These are phyloP conservation scores for Leucopternis melanops DNA, from an alignment of 2,113 vertebrate genomes.

Conservation along the genomic window DNA sequence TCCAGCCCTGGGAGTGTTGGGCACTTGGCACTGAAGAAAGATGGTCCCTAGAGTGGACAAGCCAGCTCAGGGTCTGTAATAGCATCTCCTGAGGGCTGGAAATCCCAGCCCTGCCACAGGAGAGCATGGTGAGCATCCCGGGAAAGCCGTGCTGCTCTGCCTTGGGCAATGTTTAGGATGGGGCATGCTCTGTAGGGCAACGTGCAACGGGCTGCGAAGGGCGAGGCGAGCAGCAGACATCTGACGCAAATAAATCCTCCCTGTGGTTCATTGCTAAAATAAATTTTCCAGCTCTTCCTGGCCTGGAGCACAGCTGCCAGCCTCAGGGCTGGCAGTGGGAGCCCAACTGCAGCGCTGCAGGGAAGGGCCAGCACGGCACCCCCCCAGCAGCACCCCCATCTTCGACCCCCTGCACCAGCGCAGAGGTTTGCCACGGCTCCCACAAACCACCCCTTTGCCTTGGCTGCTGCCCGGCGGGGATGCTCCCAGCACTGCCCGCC, in stretches of 20 bases:
- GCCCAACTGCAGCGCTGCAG: background rate
- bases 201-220: fast-evolving
- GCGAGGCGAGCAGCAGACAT: background rate
- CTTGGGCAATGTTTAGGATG: background rate
- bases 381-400: background rate
- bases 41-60: background rate
- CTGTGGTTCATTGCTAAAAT: background rate
- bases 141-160: background rate
- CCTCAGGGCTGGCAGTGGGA: background rate
- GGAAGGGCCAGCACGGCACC: fast-evolving
- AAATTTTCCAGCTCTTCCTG: background rate
- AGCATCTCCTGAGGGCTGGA: background rate
- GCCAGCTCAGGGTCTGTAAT: background rate
- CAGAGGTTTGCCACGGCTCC: background rate
- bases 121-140: background rate
- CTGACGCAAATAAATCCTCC: background rate
- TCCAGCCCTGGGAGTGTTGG: background rate
- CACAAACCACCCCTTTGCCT: background rate
- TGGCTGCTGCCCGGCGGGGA: background rate
- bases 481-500: fast-evolving
- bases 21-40: background rate
- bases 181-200: background rate
- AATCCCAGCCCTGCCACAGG: background rate
- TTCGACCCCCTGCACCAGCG: fast-evolving
- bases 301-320: background rate